Percentiles rank a stretch among this genome's conserved stretches.
Evolutionary conservation across 2,797 vertebrate species (phyloP).

Genomic region (Prunella strophiata): DNA sequence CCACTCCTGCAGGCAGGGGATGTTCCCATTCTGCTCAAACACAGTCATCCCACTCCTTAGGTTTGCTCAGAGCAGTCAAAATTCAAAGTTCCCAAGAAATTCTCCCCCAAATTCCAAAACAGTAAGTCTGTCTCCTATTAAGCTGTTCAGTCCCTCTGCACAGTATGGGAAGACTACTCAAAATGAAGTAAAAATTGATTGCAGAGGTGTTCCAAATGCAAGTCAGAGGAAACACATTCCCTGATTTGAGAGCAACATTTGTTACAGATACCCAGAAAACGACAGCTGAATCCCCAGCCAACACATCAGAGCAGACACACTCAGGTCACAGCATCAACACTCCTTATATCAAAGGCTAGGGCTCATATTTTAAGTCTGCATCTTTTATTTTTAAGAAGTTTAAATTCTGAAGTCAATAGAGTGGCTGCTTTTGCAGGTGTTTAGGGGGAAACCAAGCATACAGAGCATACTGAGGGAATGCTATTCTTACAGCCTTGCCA

Average conservation of each 20-base stretch:
- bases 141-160: background rate
- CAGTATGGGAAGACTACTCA: rapidly evolving
- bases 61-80: background rate
- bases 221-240: background rate
- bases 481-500: background rate
- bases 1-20: background rate
- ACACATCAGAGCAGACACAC: background rate
- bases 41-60: background rate
- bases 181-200: background rate
- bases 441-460: background rate
- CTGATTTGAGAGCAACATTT: background rate
- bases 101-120: background rate
- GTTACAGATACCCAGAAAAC: rapidly evolving
- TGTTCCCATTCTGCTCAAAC: background rate
- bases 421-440: background rate
- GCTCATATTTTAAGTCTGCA: background rate
- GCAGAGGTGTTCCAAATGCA: rapidly evolving
- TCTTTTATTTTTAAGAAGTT: background rate
- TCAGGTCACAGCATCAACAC: rapidly evolving
- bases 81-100: background rate
- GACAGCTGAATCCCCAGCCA: background rate
- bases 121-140: background rate
- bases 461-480: background rate
- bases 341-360: background rate
- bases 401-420: background rate